These are phyloP conservation scores for Tetramorium alpestre DNA, from an alignment of 1,140 invertebrate genomes.

Conservation along the genomic window DNA sequence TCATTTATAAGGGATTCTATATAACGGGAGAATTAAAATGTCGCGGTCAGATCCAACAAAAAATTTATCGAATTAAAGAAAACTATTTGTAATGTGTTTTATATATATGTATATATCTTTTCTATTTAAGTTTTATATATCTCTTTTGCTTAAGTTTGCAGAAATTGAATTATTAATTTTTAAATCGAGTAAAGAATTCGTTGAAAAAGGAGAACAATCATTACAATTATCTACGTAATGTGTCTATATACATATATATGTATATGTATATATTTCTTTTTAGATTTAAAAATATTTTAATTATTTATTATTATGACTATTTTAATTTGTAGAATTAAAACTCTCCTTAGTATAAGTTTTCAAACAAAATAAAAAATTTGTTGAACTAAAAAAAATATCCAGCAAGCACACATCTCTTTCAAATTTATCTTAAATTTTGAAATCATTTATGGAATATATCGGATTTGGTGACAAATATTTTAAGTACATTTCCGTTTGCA, in stretches of 20 bases:
- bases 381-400: background rate
- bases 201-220: background rate
- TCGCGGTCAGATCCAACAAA: background rate
- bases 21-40: background rate
- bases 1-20: background rate
- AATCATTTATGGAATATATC: slow-evolving; percentile 25
- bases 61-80: background rate
- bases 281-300: background rate
- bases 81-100: background rate
- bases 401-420: background rate
- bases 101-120: background rate
- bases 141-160: background rate
- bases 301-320: background rate
- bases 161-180: background rate
- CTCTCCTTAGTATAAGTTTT: background rate
- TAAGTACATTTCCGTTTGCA: slow-evolving; percentile 19
- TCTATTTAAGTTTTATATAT: background rate
- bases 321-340: background rate
- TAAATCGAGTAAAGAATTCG: background rate
- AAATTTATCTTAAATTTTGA: background rate
- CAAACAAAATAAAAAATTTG: background rate
- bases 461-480: slow-evolving; percentile 16
- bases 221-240: background rate
- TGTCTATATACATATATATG: too few relatives aligned
- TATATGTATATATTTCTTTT: background rate